phyloP scores from a whole-genome alignment of 2,888 invertebrate species.

The Nesidiocoris tenuis region DNA sequence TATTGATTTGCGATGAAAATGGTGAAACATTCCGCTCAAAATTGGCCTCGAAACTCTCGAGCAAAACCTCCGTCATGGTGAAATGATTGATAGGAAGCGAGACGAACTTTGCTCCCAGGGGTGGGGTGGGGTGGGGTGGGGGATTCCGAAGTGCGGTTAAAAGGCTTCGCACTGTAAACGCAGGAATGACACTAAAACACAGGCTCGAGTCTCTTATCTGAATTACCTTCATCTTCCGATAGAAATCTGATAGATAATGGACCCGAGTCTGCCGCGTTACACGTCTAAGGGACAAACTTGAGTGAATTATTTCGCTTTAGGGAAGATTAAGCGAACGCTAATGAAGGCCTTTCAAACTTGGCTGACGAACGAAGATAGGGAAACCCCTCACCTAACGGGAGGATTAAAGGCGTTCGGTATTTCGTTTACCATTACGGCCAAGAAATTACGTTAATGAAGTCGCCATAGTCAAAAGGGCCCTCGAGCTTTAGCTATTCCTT shows the following conservation, averaged over 20 bases:
- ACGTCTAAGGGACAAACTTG: not conserved
- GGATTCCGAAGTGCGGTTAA: not conserved
- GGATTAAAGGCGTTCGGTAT: not conserved
- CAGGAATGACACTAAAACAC: not conserved
- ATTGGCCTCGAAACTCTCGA: not conserved
- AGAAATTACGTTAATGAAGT: too few relatives aligned
- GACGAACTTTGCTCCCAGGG: not conserved
- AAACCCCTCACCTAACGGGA: not conserved
- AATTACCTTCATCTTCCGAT: not conserved
- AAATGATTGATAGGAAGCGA: not conserved
- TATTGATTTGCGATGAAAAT: too few relatives aligned
- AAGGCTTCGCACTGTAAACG: not conserved
- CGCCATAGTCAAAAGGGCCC: too few relatives aligned
- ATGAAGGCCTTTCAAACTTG: not conserved
- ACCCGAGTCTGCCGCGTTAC: not conserved
- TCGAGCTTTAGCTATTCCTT: too few relatives aligned
- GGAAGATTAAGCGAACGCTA: not conserved
- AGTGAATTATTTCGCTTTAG: not conserved
- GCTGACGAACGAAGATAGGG: not conserved
- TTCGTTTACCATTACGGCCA: not conserved
- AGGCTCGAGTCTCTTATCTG: not conserved
- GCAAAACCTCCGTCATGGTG: not conserved
- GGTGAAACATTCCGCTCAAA: too few relatives aligned
- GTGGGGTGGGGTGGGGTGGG: not conserved
- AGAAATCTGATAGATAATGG: not conserved